These are phyloP conservation scores for Tupaia tana DNA, from an alignment of 2,113 vertebrate species.

Conservation along the genomic window DNA sequence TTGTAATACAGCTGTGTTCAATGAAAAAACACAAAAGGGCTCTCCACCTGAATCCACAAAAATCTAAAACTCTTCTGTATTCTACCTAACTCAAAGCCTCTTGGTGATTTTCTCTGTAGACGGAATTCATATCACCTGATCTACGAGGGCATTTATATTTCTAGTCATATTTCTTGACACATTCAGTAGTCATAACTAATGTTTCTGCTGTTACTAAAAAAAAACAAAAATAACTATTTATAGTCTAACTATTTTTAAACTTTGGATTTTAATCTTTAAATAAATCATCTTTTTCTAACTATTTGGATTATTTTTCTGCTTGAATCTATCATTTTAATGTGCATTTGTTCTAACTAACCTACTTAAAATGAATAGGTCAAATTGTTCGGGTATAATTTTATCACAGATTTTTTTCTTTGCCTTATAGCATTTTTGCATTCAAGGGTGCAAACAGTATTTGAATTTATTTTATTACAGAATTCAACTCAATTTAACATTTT, in stretches of 20 bases:
- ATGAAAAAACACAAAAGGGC: not conserved
- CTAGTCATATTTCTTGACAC: not conserved
- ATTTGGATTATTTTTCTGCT: no score
- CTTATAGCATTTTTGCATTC: conserved; percentile 44
- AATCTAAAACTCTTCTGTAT: not conserved
- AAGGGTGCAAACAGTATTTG: not conserved
- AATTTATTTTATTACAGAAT: conserved; percentile 56
- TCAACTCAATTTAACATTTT: conserved; percentile 46
- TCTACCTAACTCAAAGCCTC: not conserved
- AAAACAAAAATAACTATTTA: not conserved
- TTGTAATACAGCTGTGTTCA: not conserved
- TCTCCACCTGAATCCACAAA: not conserved
- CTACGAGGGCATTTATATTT: not conserved
- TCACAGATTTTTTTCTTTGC: not conserved
- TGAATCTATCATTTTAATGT: not conserved
- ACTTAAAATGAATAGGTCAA: conserved; percentile 45
- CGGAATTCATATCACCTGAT: not conserved
- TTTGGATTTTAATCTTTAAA: conserved; percentile 48
- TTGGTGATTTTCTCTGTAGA: not conserved
- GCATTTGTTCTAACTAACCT: conserved; percentile 28
- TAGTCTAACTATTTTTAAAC: not conserved
- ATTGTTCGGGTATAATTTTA: not conserved
- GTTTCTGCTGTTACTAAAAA: conserved; percentile 17
- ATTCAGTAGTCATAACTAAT: not conserved
- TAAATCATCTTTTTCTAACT: no score